phyloP scores from a whole-genome alignment of 2,888 invertebrate species.

The Synanthedon myopaeformis region DNA sequence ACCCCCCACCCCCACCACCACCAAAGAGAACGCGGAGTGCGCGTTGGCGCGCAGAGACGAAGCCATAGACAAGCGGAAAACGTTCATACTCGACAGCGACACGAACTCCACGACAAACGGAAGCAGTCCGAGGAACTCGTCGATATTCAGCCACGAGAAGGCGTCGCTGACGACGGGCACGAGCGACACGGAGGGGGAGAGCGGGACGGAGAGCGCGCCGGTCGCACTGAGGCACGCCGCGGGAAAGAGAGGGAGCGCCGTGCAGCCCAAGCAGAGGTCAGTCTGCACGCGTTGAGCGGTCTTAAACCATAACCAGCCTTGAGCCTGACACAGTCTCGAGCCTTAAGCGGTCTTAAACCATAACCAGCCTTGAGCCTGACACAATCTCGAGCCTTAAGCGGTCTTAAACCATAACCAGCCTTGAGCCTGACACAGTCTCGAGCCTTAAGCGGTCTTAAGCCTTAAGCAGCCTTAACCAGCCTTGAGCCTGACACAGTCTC shows the following conservation, averaged over 20 bases:
- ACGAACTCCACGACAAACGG: slow-evolving; percentile 63
- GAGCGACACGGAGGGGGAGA: slow-evolving; percentile 57
- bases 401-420: too few species aligned
- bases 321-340: too few species aligned
- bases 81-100: slow-evolving; percentile 60
- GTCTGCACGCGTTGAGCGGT: too few species aligned
- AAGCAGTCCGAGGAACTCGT: slow-evolving; percentile 58
- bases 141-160: slow-evolving; percentile 57
- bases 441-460: too few species aligned
- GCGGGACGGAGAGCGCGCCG: slow-evolving; percentile 52
- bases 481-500: too few species aligned
- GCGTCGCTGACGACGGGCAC: slow-evolving; percentile 40
- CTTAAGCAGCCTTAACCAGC: too few species aligned
- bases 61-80: slow-evolving; percentile 49
- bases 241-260: slow-evolving; percentile 28
- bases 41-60: slow-evolving; percentile 28
- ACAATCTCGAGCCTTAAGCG: too few species aligned
- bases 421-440: too few species aligned
- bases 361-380: too few species aligned
- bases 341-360: too few species aligned
- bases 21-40: slow-evolving; percentile 53
- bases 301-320: too few species aligned
- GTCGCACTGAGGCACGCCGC: slow-evolving; percentile 38
- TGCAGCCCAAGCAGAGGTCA: slow-evolving; percentile 46
- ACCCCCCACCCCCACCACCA: too few species aligned